Percentiles rank a stretch among this genome's conserved stretches.
phyloP scores from a whole-genome alignment of 2,797 vertebrate species.

The Takifugu rubripes region DNA sequence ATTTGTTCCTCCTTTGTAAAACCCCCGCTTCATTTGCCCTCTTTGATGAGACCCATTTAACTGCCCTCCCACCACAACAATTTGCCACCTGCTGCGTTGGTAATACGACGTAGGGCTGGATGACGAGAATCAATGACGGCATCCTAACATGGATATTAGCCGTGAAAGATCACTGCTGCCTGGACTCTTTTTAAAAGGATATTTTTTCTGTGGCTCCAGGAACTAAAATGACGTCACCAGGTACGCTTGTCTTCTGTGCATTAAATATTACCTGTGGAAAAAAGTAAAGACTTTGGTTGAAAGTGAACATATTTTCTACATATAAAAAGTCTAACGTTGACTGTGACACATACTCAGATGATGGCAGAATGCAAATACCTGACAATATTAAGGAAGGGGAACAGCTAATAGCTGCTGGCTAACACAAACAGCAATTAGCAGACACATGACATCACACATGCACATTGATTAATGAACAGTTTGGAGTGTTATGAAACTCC shows the following conservation, averaged over 20 bases:
- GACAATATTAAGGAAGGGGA: neutral
- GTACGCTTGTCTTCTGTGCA: conserved; percentile 79
- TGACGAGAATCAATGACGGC: too few relatives aligned
- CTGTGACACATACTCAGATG: neutral
- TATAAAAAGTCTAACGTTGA: neutral
- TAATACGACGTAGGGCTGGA: conserved; percentile 8
- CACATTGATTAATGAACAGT: neutral
- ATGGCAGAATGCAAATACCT: neutral
- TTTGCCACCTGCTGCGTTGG: conserved; percentile 13
- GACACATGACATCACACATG: neutral
- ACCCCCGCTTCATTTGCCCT: conserved; percentile 5
- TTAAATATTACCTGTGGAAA: conserved; percentile 75
- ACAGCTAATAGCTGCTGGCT: neutral
- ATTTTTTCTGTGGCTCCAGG: conserved; percentile 82
- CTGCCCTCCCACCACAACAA: neutral
- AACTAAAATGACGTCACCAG: conserved; percentile 76
- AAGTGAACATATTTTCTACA: too few relatives aligned
- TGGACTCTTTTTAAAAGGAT: conserved; percentile 72
- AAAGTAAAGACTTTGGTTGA: neutral
- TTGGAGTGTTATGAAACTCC: too few relatives aligned
- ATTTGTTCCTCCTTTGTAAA: conserved; percentile 20
- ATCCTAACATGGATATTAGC: neutral
- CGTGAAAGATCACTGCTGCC: neutral
- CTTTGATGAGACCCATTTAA: neutral
- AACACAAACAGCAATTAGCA: neutral